phyloP scores from a whole-genome alignment of 2,888 invertebrate species.

The Drosophila algonquin region DNA sequence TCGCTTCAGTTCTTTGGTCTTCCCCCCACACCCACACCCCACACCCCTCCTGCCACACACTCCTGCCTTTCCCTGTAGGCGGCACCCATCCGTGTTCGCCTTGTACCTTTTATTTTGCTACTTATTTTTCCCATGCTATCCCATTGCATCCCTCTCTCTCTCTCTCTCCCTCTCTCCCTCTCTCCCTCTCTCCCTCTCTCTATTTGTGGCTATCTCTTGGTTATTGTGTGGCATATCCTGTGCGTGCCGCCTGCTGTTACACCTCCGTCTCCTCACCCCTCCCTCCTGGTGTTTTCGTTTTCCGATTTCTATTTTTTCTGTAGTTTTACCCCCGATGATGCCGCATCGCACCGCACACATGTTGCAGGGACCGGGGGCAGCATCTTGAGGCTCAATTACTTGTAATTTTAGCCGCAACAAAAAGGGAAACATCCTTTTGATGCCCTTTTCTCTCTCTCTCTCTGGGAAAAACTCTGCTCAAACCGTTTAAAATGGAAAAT shows the following conservation, averaged over 20 bases:
- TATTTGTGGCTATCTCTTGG: not conserved
- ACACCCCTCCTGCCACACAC: not conserved
- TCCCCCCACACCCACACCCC: too few species aligned
- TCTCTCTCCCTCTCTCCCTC: too few species aligned
- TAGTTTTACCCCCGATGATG: constrained; percentile 12
- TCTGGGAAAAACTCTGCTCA: constrained; percentile 7
- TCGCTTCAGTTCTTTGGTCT: constrained; percentile 9
- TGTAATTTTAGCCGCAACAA: constrained; percentile 77
- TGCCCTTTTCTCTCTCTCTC: constrained; percentile 22
- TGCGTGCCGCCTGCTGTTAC: constrained; percentile 23
- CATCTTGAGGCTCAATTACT: constrained; percentile 70
- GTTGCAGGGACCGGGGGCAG: constrained; percentile 27
- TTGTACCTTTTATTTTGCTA: too few species aligned
- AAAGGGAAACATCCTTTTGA: constrained; percentile 33
- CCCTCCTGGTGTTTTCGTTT: constrained; percentile 8
- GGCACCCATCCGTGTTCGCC: constrained; percentile 9
- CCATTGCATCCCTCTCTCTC: not conserved
- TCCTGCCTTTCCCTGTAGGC: not conserved
- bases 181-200: too few species aligned
- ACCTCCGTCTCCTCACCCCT: constrained; percentile 7
- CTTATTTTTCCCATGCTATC: constrained; percentile 38
- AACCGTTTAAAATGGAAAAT: not conserved
- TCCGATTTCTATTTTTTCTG: constrained; percentile 16
- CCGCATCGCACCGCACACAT: constrained; percentile 35
- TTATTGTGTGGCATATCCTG: not conserved